phyloP scores from a whole-genome alignment of 2,113 vertebrate species.

The Gobio gobio region DNA sequence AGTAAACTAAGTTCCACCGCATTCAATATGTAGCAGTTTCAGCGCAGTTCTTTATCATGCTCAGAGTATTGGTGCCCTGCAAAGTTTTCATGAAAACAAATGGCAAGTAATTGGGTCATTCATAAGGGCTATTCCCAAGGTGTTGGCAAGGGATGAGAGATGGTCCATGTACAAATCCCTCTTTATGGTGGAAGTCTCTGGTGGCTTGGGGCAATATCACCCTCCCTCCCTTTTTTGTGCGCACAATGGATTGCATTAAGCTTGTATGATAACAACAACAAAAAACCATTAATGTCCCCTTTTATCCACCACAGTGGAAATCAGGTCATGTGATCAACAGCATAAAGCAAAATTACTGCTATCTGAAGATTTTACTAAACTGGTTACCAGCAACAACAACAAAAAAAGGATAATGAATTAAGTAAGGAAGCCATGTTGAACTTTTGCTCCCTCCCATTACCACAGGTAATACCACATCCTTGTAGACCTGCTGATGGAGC shows the following conservation, averaged over 20 bases:
- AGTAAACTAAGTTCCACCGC: constrained; percentile 6
- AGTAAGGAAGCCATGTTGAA: constrained; percentile 5
- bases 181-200: constrained; percentile 44
- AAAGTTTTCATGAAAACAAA: constrained; percentile 49
- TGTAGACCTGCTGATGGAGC: constrained; percentile 43
- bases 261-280: background rate
- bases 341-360: constrained; percentile 5
- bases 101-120: constrained; percentile 47
- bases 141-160: constrained; percentile 49
- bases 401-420: background rate
- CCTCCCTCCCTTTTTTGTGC: constrained; percentile 28
- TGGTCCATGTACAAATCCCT: constrained; percentile 40
- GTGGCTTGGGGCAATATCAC: constrained; percentile 40
- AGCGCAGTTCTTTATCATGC: constrained; percentile 7
- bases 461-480: constrained; percentile 38
- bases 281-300: background rate
- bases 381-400: constrained; percentile 6
- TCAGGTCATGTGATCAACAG: background rate
- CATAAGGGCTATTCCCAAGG: constrained; percentile 37
- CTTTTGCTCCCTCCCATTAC: constrained; percentile 16
- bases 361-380: background rate
- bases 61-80: constrained; percentile 4
- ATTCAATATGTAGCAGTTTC: constrained; percentile 3
- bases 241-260: constrained; percentile 38
- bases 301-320: background rate